These are phyloP conservation scores for Drosophila willistoni DNA, from an alignment of 1,140 invertebrate species.

Conservation along the genomic window DNA sequence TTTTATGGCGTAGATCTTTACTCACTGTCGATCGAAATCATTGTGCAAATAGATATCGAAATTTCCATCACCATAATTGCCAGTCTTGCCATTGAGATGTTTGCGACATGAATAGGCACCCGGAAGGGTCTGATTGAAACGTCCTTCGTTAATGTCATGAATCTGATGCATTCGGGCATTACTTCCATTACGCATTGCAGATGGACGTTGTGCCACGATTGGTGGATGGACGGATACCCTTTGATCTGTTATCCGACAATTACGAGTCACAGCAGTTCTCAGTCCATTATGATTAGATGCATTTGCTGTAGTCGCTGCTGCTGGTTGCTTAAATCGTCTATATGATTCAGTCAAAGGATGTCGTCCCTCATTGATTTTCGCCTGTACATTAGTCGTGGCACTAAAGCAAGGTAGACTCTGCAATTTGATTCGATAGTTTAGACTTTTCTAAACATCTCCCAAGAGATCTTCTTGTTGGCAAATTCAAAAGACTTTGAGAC, in stretches of 20 bases:
- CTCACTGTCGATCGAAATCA: constrained; percentile 62
- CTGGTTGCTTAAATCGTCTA: constrained; percentile 59
- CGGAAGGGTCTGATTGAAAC: constrained; percentile 46
- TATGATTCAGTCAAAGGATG: constrained; percentile 59
- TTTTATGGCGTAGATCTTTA: not conserved
- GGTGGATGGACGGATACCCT: not conserved
- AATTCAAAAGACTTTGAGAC: too few relatives aligned
- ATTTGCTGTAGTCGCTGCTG: not conserved
- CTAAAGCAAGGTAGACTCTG: constrained; percentile 77
- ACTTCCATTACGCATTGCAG: constrained; percentile 16
- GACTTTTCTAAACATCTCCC: too few relatives aligned
- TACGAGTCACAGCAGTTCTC: not conserved
- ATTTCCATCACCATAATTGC: constrained; percentile 37
- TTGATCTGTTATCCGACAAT: not conserved
- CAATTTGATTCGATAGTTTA: not conserved
- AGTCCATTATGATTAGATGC: constrained; percentile 29
- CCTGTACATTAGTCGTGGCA: constrained; percentile 58
- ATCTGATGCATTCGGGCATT: constrained; percentile 57
- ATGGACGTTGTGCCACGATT: not conserved
- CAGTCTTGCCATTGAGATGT: constrained; percentile 43
- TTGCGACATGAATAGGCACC: constrained; percentile 58
- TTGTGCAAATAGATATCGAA: constrained; percentile 63
- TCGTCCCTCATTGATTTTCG: constrained; percentile 64
- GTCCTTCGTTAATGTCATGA: constrained; percentile 35
- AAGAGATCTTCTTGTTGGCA: too few relatives aligned